Evolutionary conservation across 2,113 vertebrate genomes (phyloP).

Genomic region (Mastomys coucha): DNA sequence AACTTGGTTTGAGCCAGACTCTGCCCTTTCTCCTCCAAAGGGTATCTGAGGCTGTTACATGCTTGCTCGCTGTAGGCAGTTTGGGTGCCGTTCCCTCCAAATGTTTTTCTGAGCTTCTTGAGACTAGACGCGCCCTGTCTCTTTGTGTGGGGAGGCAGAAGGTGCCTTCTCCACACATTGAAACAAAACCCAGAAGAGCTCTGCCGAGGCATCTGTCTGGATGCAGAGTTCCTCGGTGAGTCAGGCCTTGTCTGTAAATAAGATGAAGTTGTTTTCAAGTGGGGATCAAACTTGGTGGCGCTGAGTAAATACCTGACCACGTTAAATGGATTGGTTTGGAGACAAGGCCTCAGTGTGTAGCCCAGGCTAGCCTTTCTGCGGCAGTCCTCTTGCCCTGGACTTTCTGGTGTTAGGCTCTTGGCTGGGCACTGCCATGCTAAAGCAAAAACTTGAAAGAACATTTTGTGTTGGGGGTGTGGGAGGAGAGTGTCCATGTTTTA

Average conservation of each 20-base stretch:
- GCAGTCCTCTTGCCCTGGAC: no score
- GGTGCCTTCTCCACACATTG: not conserved
- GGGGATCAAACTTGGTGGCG: not conserved
- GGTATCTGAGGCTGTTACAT: accelerated
- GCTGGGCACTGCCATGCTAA: not conserved
- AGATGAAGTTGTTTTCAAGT: not conserved
- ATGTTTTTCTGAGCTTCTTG: not conserved
- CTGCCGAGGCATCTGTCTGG: not conserved
- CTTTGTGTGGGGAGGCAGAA: not conserved
- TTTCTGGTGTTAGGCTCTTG: not conserved
- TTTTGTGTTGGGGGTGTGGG: not conserved
- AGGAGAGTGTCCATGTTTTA: not conserved
- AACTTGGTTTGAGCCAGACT: not conserved
- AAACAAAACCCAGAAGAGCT: not conserved
- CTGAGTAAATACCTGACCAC: not conserved
- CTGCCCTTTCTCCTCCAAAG: not conserved
- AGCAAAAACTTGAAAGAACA: not conserved
- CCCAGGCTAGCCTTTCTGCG: not conserved
- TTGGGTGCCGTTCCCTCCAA: accelerated
- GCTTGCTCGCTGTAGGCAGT: not conserved
- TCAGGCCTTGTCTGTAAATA: not conserved
- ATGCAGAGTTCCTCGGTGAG: not conserved
- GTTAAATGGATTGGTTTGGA: not conserved
- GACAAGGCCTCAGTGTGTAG: not conserved
- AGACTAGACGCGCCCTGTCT: not conserved